Conservation (phyloP, 2,797 vertebrate genomes). For the Gallinago nigripennis region DNA sequence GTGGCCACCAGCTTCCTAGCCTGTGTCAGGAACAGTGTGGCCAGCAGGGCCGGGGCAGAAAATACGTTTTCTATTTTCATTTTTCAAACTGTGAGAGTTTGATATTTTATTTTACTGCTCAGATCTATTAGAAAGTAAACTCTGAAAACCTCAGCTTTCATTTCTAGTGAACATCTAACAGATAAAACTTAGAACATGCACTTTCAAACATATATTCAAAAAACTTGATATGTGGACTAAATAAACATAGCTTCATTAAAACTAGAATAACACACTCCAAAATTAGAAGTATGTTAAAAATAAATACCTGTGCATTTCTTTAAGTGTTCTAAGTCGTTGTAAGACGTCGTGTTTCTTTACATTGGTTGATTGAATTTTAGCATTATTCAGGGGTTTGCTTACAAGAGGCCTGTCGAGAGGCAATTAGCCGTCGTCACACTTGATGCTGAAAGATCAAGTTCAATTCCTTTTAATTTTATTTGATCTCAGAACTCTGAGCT, state of each 20-base stretch:
- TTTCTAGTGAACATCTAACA: neutral
- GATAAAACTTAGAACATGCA: neutral
- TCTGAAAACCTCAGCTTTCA: neutral
- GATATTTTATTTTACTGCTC: neutral
- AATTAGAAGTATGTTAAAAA: neutral
- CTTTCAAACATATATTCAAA: neutral
- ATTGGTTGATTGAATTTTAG: neutral
- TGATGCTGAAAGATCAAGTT: slow-evolving; percentile 22
- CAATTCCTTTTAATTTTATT: slow-evolving; percentile 4
- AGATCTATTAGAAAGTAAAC: neutral
- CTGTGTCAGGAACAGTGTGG: too few relatives aligned
- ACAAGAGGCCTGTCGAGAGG: neutral
- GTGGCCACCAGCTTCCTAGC: too few relatives aligned
- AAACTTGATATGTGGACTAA: neutral
- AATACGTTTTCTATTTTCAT: neutral
- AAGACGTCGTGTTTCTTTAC: neutral
- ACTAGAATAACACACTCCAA: neutral
- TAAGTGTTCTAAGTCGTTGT: neutral
- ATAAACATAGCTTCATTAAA: neutral
- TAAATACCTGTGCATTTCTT: neutral
- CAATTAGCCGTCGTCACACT: neutral
- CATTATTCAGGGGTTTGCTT: neutral
- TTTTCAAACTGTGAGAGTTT: neutral
- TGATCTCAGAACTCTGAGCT: neutral
- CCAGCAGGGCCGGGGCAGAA: neutral